These are phyloP conservation scores for Hermaeophaga mercurialis DNA, from an alignment of 2,888 invertebrate species.

Conservation along the genomic window DNA sequence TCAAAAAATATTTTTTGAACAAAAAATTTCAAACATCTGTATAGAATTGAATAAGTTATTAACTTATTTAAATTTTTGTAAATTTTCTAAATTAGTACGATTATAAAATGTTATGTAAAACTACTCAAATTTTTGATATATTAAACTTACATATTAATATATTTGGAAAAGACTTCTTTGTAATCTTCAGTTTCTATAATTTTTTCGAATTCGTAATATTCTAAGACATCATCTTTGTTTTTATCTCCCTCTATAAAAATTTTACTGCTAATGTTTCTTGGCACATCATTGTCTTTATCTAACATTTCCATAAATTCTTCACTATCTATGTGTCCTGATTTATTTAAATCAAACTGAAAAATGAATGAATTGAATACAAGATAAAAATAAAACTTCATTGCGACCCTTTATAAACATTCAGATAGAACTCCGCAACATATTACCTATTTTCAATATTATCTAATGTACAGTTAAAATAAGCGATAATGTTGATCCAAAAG, in stretches of 20 bases:
- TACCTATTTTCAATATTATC: too few relatives aligned
- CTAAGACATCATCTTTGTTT: constrained; percentile 69
- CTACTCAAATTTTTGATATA: background rate
- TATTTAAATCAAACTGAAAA: constrained; percentile 71
- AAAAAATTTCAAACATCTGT: too few relatives aligned
- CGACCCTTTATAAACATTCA: too few relatives aligned
- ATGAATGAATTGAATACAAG: too few relatives aligned
- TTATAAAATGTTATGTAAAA: background rate
- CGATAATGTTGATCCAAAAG: too few relatives aligned
- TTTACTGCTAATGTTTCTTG: constrained; percentile 61
- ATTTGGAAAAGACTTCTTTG: constrained; percentile 67
- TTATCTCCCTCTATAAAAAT: constrained; percentile 69
- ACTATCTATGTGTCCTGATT: constrained; percentile 72
- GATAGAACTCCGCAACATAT: too few relatives aligned
- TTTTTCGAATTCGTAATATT: constrained; percentile 72
- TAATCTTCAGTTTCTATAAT: constrained; percentile 68
- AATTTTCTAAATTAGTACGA: too few relatives aligned
- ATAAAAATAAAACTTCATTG: too few relatives aligned
- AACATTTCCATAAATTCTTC: constrained; percentile 68
- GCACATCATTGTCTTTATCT: constrained; percentile 50
- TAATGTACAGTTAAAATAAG: too few relatives aligned
- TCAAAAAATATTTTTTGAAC: background rate
- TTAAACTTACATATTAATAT: constrained; percentile 68
- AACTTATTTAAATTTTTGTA: too few relatives aligned
- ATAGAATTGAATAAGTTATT: too few relatives aligned